Conservation (phyloP, 2,797 vertebrate species). For the Zonotrichia albicollis region DNA sequence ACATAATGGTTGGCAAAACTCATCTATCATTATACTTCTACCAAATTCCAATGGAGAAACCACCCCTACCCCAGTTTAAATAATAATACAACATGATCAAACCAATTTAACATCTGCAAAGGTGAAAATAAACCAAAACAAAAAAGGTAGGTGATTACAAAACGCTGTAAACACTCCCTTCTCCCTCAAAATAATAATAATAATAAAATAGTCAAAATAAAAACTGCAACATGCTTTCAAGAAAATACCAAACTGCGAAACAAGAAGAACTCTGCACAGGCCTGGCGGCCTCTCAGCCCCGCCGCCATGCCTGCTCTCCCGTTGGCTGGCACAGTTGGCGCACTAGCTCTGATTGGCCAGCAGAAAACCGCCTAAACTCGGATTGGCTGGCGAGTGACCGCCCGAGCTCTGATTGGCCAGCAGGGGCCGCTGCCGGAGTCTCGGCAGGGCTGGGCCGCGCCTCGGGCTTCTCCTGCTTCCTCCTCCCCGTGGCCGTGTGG, state of each 20-base stretch:
- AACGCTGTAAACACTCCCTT: slow-evolving; percentile 71
- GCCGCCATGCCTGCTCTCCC: not conserved
- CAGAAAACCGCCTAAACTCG: not conserved
- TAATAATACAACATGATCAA: slow-evolving; percentile 71
- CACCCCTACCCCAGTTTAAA: slow-evolving; percentile 51
- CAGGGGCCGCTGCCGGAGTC: not conserved
- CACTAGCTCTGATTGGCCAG: slow-evolving; percentile 38
- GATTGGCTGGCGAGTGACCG: slow-evolving; percentile 6
- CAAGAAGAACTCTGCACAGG: slow-evolving; percentile 46
- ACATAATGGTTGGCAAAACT: slow-evolving; percentile 71
- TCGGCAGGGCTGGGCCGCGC: not conserved
- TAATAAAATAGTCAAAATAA: slow-evolving; percentile 56
- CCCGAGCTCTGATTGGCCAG: slow-evolving; percentile 6
- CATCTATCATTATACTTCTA: slow-evolving; percentile 43
- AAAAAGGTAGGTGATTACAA: slow-evolving; percentile 70
- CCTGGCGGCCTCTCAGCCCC: slow-evolving; percentile 21
- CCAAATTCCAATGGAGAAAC: slow-evolving; percentile 49
- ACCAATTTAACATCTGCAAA: slow-evolving; percentile 69
- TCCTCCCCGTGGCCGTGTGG: slow-evolving; percentile 29
- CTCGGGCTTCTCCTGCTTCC: slow-evolving; percentile 64
- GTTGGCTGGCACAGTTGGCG: not conserved
- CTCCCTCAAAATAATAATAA: slow-evolving; percentile 27
- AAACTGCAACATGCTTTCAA: slow-evolving; percentile 76
- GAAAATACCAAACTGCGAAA: slow-evolving; percentile 68
- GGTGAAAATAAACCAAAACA: slow-evolving; percentile 68